Conservation (phyloP, 2,113 vertebrate species). For the Baryphthengus martii region DNA sequence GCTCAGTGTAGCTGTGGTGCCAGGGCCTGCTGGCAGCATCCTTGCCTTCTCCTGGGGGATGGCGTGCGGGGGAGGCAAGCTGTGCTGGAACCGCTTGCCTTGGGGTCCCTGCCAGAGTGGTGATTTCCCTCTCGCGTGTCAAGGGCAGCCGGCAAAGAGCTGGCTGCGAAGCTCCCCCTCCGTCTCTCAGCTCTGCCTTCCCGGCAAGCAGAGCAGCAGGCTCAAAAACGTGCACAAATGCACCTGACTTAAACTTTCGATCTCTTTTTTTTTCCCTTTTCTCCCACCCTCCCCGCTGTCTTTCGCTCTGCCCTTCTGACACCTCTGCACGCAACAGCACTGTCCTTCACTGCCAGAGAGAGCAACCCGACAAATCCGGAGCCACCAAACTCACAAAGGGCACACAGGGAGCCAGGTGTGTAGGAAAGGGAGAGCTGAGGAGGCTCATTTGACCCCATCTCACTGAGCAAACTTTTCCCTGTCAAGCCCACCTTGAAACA, state of each 20-base stretch:
- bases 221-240: neutral
- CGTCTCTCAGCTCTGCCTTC: neutral
- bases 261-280: neutral
- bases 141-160: neutral
- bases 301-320: neutral
- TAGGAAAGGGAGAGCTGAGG: neutral
- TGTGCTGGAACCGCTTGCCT: neutral
- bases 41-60: neutral
- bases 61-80: neutral
- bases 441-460: neutral
- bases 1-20: neutral
- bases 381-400: neutral
- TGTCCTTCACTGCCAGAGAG: neutral
- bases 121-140: neutral
- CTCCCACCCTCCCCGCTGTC: neutral
- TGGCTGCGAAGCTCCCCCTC: neutral
- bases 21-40: conserved; percentile 5
- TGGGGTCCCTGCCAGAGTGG: neutral
- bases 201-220: neutral
- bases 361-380: neutral
- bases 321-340: neutral
- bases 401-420: rapidly evolving
- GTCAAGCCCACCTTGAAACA: neutral
- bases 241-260: neutral
- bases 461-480: neutral